Evolutionary conservation across 2,113 vertebrate species (phyloP), one percentile per base, ranked within the genome.

Genomic region (Triplophysa tibetana): DNA sequence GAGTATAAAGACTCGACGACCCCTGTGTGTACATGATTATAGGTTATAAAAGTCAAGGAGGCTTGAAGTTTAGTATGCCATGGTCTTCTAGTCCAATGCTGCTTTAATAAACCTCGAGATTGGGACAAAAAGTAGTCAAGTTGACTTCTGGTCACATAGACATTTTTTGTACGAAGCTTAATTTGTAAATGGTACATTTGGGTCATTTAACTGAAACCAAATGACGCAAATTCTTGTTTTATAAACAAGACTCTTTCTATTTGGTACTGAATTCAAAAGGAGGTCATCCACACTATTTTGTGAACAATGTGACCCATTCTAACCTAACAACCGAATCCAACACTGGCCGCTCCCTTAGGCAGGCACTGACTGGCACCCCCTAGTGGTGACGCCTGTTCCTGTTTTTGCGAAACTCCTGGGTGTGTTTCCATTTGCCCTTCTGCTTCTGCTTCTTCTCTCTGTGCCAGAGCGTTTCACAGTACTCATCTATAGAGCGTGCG

Each of bases 391-490:
- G 91, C 81, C 98, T 91, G 83, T 98, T 99, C 78, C 98, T 88
- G 84, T 91, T 98, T 89, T 98, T 98, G 88, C 96, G 98, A 86
- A 96, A 91, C 86, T 99, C 98, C 88, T 99, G 97, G 58, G 96
- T 90, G 65, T 98, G 96, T 86, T 99, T 99, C 98, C 98, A 99
- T 78, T 99, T 99, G 9, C 94, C 90, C 82, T 79, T 92, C 88
- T 88, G 88, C 79, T 91, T 92, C 8, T 93, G 92, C 87, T 94
- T 97, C 88, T 89, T 98, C 86, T 93, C 95, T 65, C 91, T 86
- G 82, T 96, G 92, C 98, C 98, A 99, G 89, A 98, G 94, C 48
- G 95, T 95, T 83, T 98, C 95, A 11, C 98, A 99, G 90, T 98
- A 98, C 86, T 98, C 96, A 79, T 99, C 98, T 74, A 98, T 89